A percentile compares a stretch with the other conserved stretches of the same genome.
These are phyloP conservation scores for Calephelis virginiensis DNA, from an alignment of 1,140 invertebrate genomes.

Conservation along the genomic window DNA sequence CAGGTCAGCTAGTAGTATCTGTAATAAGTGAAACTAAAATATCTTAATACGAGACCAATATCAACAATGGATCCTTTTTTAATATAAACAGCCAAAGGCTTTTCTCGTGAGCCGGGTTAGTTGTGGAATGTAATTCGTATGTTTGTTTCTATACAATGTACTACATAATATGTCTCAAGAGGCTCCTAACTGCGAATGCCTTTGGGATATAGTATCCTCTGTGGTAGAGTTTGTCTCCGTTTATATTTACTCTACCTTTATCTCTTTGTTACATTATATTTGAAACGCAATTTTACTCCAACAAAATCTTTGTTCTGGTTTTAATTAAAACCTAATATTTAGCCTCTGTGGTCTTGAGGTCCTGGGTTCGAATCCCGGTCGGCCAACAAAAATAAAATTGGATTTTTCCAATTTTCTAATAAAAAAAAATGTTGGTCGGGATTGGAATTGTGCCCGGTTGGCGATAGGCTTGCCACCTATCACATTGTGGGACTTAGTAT, in stretches of 20 bases:
- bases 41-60: not conserved
- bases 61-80: conserved; percentile 1
- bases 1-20: too few relatives aligned
- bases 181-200: not conserved
- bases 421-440: too few relatives aligned
- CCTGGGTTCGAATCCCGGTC: too few relatives aligned
- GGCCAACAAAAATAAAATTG: too few relatives aligned
- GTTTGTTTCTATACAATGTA: conserved; percentile 10
- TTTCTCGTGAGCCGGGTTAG: not conserved
- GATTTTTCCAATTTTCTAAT: too few relatives aligned
- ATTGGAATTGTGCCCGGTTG: too few relatives aligned
- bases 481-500: too few relatives aligned
- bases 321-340: conserved; percentile 7
- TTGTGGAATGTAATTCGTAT: conserved; percentile 11
- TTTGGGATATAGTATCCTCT: not conserved
- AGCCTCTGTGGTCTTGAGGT: too few relatives aligned
- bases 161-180: conserved; percentile 1
- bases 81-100: conserved; percentile 4
- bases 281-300: conserved; percentile 3
- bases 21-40: too few relatives aligned
- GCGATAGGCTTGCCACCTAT: too few relatives aligned
- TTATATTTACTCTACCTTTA: conserved; percentile 11
- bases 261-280: conserved; percentile 11
- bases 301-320: not conserved
- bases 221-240: not conserved